Evolutionary conservation across 2,888 invertebrate genomes (phyloP), one percentile per base, ranked within the genome.

Genomic region (Hermaeophaga mercurialis): DNA sequence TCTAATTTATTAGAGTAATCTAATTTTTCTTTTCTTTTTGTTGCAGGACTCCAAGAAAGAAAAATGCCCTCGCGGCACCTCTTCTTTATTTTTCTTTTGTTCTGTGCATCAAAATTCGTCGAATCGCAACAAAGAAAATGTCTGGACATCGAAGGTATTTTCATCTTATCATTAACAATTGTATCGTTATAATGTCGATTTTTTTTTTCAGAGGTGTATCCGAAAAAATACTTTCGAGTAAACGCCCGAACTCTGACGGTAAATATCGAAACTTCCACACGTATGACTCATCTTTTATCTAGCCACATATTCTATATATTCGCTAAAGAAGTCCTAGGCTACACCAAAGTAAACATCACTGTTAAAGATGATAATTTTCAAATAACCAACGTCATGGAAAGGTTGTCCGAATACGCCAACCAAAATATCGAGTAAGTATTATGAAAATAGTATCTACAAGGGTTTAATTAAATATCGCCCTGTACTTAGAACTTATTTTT

Each of bases 251-350:
- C 77, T 1, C 57, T 80, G 47, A 74, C 76, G 54, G 75, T 84
- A 15, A 77, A 75, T 1, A 71, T 87, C 50, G 84, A 85, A 68
- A 78, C 82, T 0, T 82, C 85, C 0, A 75, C 75, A 22, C 75
- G 84, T 47, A 68, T 82, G 6, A 80, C 82, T 0, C 85, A 87
- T 66, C 80, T 82, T 56, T 70, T 87, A 31, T 77, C 78, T 24
- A 81, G 84, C 0, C 77, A 82, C 59, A 79, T 85, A 39, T 84
- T 84, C 74, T 80, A 78, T 56, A 84, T 85, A 53, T 83, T 84
- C 63, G 69, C 85, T 7, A 78, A 81, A 39, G 78, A 76, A 66
- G 70, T 81, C 24, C 66, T 81, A 17, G 78, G 77, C 6, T 84
- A 82, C 66, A 66, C 77, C 0, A 74, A 75, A 31, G 76, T 83